Evolutionary conservation across 2,113 vertebrate genomes (phyloP).

Genomic region (Muscicapa adusta): DNA sequence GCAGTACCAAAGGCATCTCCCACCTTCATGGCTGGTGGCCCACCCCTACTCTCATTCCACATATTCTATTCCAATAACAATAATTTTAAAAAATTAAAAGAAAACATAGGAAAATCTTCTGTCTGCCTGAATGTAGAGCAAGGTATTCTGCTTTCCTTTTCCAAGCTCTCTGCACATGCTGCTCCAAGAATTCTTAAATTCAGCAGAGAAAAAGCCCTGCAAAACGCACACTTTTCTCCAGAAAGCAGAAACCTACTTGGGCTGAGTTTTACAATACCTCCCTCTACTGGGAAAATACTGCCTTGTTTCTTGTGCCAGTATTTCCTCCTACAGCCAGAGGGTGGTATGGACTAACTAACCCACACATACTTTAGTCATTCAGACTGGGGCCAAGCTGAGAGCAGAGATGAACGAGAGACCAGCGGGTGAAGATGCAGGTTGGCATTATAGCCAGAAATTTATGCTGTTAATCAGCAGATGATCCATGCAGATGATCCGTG

Average conservation of each 20-base stretch:
- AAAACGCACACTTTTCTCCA: background rate
- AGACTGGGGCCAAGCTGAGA: accelerated
- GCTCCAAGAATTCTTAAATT: background rate
- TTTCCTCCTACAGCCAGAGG: background rate
- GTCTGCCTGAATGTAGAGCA: accelerated
- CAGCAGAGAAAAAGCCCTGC: background rate
- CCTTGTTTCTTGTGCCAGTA: background rate
- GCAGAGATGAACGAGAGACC: background rate
- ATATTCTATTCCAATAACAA: background rate
- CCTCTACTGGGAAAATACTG: slow-evolving; percentile 41
- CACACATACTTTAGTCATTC: background rate
- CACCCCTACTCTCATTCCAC: background rate
- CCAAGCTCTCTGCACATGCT: background rate
- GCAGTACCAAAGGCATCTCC: background rate
- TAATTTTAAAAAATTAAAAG: background rate
- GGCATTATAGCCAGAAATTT: background rate
- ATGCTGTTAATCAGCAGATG: background rate
- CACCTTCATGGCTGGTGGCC: accelerated
- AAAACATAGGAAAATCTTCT: background rate
- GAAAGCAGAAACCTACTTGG: background rate
- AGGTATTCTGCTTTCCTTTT: background rate
- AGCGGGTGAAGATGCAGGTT: background rate
- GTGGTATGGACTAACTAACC: background rate
- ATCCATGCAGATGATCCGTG: background rate
- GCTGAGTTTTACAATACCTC: slow-evolving; percentile 25